phyloP scores from a whole-genome alignment of 1,140 invertebrate species.

The Tyrophagus putrescentiae region DNA sequence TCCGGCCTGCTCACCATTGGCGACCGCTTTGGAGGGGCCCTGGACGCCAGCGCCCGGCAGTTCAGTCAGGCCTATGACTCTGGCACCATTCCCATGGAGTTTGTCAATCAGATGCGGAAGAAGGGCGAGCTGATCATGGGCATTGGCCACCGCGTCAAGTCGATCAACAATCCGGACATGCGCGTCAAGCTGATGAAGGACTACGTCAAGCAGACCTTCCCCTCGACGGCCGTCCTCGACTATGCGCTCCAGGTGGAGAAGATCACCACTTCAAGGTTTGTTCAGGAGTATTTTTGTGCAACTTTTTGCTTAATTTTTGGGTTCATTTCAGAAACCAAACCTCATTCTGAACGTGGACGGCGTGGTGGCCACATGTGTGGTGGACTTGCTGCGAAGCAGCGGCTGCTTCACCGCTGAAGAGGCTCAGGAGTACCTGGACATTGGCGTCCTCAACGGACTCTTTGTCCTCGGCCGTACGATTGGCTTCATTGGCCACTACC shows the following conservation, averaged over 20 bases:
- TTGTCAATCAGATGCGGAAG: conserved; percentile 93
- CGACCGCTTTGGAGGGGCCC: conserved; percentile 92
- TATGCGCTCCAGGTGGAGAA: conserved; percentile 97
- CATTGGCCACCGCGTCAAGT: conserved; percentile 95
- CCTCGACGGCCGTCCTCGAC: conserved; percentile 71
- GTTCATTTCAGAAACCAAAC: conserved; percentile 67
- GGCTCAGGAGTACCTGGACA: conserved; percentile 91
- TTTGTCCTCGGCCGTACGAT: conserved; percentile 96
- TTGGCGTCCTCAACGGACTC: conserved; percentile 92
- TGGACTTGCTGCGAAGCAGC: conserved; percentile 82
- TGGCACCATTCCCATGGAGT: conserved; percentile 89
- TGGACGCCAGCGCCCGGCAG: conserved; percentile 87
- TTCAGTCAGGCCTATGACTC: conserved; percentile 90
- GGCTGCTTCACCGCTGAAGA: conserved; percentile 91
- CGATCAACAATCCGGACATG: conserved; percentile 98
- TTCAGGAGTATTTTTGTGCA: neutral
- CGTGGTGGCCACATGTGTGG: conserved; percentile 89
- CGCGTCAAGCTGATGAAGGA: conserved; percentile 89
- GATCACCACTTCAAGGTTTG: conserved; percentile 84
- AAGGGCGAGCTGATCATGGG: conserved; percentile 97
- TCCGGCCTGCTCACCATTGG: conserved; percentile 96
- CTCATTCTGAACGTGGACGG: conserved; percentile 98
- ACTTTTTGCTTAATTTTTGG: conserved; percentile 13
- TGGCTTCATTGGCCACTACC: conserved; percentile 96
- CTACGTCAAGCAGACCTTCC: conserved; percentile 84